Evolutionary conservation across 1,140 invertebrate genomes (phyloP).

Genomic region (Drosophila sp.): DNA sequence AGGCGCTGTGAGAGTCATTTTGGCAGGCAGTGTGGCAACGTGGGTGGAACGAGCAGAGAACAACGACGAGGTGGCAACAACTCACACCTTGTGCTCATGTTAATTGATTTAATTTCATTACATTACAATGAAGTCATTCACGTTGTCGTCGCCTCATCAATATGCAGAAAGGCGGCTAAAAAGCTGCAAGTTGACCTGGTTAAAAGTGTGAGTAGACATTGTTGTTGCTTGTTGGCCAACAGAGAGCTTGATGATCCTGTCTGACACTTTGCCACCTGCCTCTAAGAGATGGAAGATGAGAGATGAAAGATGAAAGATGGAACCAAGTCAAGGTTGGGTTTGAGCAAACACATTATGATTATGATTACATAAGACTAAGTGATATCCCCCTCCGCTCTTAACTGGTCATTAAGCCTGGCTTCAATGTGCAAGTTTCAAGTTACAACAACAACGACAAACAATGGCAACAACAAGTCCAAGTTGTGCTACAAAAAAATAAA

Average conservation of each 20-base stretch:
- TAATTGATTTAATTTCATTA: conserved; percentile 81
- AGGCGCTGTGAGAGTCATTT: conserved; percentile 28
- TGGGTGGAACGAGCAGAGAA: not conserved
- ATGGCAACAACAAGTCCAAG: conserved; percentile 4
- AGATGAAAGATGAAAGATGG: not conserved
- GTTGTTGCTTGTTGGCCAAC: not conserved
- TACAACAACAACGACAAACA: conserved; percentile 48
- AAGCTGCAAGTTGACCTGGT: not conserved
- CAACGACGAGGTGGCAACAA: not conserved
- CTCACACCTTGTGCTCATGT: conserved; percentile 70
- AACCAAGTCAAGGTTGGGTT: conserved; percentile 11
- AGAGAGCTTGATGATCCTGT: conserved; percentile 27
- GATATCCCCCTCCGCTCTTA: conserved; percentile 29
- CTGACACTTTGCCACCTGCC: conserved; percentile 33
- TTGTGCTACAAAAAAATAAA: conserved; percentile 38
- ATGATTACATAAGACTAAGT: conserved; percentile 25
- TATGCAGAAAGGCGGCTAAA: conserved; percentile 42
- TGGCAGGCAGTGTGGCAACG: conserved; percentile 41
- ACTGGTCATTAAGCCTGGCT: conserved; percentile 24
- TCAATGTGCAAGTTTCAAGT: conserved; percentile 65
- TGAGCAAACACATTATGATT: conserved; percentile 27
- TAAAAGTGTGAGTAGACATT: not conserved
- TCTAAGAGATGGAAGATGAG: not conserved
- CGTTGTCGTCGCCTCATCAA: conserved; percentile 70
- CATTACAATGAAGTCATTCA: conserved; percentile 76